Evolutionary conservation across 2,797 vertebrate genomes (phyloP).

Genomic region (Syndactyla subalaris): DNA sequence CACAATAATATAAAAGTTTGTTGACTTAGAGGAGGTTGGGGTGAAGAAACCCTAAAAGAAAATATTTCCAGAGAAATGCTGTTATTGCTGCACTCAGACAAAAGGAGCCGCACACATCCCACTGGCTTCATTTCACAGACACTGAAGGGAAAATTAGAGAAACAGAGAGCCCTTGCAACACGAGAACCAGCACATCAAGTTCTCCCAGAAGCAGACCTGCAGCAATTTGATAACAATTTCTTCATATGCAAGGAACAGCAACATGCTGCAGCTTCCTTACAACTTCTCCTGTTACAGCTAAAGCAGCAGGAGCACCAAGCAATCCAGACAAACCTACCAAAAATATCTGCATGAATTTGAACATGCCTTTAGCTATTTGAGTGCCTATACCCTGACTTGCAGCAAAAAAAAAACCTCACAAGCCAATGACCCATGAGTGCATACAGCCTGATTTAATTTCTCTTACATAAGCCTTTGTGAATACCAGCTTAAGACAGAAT

Average conservation of each 20-base stretch:
- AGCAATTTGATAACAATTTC: neutral
- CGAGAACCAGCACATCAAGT: slow-evolving; percentile 75
- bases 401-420: neutral
- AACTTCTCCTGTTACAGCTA: neutral
- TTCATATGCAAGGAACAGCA: neutral
- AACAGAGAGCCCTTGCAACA: neutral
- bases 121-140: slow-evolving; percentile 74
- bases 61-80: slow-evolving; percentile 44
- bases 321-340: neutral
- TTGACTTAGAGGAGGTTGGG: slow-evolving; percentile 1
- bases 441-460: neutral
- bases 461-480: neutral
- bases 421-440: neutral
- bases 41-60: neutral
- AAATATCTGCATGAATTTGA: neutral
- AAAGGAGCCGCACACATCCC: slow-evolving; percentile 57
- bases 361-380: neutral
- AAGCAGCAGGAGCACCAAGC: neutral
- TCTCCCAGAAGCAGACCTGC: slow-evolving; percentile 29
- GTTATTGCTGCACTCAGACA: slow-evolving; percentile 53
- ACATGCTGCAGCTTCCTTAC: neutral
- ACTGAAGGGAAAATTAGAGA: slow-evolving; percentile 8
- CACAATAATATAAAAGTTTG: slow-evolving; percentile 13
- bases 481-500: neutral
- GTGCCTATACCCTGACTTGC: neutral